Percentiles rank a stretch among this genome's conserved stretches.
These are phyloP conservation scores for Rhinoderma darwinii DNA, from an alignment of 2,113 vertebrate species.

Conservation along the genomic window DNA sequence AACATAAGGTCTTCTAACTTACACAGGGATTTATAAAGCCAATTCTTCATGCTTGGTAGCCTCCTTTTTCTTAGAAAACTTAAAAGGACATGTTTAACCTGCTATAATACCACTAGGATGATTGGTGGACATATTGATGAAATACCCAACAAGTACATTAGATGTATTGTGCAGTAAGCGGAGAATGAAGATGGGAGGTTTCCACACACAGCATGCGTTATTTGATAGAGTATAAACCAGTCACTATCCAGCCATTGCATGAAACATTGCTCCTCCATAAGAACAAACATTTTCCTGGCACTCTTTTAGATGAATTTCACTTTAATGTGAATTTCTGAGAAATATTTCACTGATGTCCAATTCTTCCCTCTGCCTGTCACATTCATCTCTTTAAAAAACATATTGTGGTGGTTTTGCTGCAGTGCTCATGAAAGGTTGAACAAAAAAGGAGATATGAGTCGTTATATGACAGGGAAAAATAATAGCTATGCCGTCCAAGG, in stretches of 20 bases:
- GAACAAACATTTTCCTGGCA: conserved; percentile 46
- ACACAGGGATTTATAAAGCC: conserved; percentile 43
- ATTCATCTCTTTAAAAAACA: conserved; percentile 30
- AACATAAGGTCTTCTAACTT: neutral
- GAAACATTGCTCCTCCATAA: conserved; percentile 51
- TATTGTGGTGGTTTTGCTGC: conserved; percentile 40
- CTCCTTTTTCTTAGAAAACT: conserved; percentile 14
- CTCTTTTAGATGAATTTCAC: conserved; percentile 27
- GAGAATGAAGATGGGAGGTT: conserved; percentile 58
- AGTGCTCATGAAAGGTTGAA: conserved; percentile 33
- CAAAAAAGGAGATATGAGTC: neutral
- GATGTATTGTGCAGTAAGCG: conserved; percentile 31
- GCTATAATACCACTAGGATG: conserved; percentile 55
- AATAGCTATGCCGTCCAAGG: neutral
- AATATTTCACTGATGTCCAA: conserved; percentile 44
- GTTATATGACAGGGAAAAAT: conserved; percentile 22
- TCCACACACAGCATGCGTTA: conserved; percentile 37
- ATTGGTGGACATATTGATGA: conserved; percentile 61
- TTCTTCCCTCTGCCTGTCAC: conserved; percentile 40
- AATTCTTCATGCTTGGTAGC: conserved; percentile 52
- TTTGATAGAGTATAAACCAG: conserved; percentile 38
- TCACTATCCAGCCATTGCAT: conserved; percentile 55
- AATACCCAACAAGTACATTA: neutral
- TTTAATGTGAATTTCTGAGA: conserved; percentile 42
- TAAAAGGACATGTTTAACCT: conserved; percentile 57